Evolutionary conservation across 2,797 vertebrate genomes (phyloP).

Genomic region (Dermochelys coriacea): DNA sequence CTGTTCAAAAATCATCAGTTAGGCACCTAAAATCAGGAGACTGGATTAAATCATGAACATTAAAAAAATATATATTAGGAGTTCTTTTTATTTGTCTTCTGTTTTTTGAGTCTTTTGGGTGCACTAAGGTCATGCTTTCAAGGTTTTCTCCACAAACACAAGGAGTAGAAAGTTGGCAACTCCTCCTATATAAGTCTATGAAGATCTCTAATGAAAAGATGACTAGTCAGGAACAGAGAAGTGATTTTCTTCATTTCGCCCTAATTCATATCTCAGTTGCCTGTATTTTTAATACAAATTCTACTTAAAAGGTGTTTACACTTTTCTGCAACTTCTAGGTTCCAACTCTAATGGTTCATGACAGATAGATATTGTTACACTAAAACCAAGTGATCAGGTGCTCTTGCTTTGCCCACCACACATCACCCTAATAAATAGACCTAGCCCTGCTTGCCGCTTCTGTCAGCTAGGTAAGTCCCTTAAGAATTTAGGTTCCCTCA

Average conservation of each 20-base stretch:
- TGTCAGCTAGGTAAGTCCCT: background rate
- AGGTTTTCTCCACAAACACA: background rate
- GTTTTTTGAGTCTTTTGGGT: background rate
- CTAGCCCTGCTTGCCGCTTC: background rate
- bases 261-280: background rate
- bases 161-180: background rate
- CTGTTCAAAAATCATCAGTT: background rate
- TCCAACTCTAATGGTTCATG: background rate
- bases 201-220: background rate
- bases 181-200: background rate
- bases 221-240: background rate
- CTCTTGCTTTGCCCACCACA: background rate
- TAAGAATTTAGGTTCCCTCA: background rate
- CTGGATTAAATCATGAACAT: background rate
- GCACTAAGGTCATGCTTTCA: background rate
- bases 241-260: background rate
- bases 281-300: background rate
- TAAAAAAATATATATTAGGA: background rate
- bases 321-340: background rate
- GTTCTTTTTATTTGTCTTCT: background rate
- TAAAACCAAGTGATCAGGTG: background rate
- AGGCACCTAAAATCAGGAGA: background rate
- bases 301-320: background rate
- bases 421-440: background rate
- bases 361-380: background rate